Conservation (phyloP, 1,140 invertebrate genomes). For the Harpegnathos saltator region DNA sequence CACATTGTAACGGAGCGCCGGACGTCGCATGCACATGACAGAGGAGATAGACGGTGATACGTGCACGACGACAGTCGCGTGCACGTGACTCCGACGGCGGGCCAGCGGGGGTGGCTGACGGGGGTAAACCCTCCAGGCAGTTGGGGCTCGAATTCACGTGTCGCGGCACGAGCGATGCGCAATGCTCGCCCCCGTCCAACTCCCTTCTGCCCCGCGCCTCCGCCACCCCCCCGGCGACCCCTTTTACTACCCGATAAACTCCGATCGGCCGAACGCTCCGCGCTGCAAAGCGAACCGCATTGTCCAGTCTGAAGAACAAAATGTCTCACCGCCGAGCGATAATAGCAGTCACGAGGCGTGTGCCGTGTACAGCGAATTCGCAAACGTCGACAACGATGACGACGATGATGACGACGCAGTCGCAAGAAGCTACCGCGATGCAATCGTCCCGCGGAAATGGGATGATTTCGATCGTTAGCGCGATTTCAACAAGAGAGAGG, state of each 20-base stretch:
- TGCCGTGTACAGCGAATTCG: not conserved
- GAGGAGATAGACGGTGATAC: conserved; percentile 66
- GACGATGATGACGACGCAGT: too few species aligned
- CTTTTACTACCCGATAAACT: conserved; percentile 23
- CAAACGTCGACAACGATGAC: not conserved
- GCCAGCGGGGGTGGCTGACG: conserved; percentile 36
- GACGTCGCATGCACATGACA: conserved; percentile 69
- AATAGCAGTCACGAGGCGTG: conserved; percentile 24
- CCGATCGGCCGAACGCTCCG: conserved; percentile 30
- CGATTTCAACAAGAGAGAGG: too few species aligned
- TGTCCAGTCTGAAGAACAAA: conserved; percentile 39
- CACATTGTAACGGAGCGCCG: conserved; percentile 53
- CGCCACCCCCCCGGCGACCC: not conserved
- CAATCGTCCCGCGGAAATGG: not conserved
- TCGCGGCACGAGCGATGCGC: conserved; percentile 66
- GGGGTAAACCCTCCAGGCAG: conserved; percentile 52
- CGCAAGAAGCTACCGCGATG: not conserved
- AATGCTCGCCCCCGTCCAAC: not conserved
- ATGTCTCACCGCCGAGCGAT: conserved; percentile 31
- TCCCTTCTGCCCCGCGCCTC: not conserved
- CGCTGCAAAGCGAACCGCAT: conserved; percentile 49
- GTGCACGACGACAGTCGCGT: conserved; percentile 68
- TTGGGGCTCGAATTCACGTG: conserved; percentile 72
- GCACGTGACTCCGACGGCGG: conserved; percentile 71
- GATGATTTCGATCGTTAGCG: too few species aligned